phyloP scores from a whole-genome alignment of 2,888 invertebrate species.

The Lottia gigantea region DNA sequence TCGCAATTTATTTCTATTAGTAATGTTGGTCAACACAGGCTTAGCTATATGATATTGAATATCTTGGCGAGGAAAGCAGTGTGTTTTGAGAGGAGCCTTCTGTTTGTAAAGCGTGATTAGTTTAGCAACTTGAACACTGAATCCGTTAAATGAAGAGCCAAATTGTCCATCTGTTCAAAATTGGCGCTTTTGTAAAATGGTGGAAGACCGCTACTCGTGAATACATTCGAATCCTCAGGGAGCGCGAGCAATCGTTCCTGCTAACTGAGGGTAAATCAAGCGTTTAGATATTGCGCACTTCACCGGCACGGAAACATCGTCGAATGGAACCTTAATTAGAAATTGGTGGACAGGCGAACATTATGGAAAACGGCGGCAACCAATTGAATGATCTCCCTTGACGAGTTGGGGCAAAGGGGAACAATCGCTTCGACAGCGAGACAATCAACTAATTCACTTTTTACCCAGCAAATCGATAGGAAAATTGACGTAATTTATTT shows the following conservation, averaged over 20 bases:
- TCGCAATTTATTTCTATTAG: background rate
- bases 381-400: slow-evolving; percentile 12
- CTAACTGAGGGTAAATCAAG: slow-evolving; percentile 8
- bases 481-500: slow-evolving; percentile 26
- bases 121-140: background rate
- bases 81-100: slow-evolving; percentile 15
- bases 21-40: slow-evolving; percentile 4
- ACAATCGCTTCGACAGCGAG: slow-evolving; percentile 17
- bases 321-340: slow-evolving; percentile 16
- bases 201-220: background rate
- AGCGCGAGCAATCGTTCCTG: background rate
- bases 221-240: background rate
- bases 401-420: slow-evolving; percentile 20
- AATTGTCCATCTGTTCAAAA: slow-evolving; percentile 15
- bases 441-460: slow-evolving; percentile 29
- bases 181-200: slow-evolving; percentile 1
- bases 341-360: slow-evolving; percentile 7
- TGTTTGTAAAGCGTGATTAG: slow-evolving; percentile 16
- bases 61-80: slow-evolving; percentile 1
- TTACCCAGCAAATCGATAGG: slow-evolving; percentile 19
- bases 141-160: slow-evolving; percentile 7
- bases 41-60: slow-evolving; percentile 16
- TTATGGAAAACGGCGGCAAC: slow-evolving; percentile 4
- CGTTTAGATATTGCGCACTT: slow-evolving; percentile 4
- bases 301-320: slow-evolving; percentile 2